These are phyloP conservation scores for Drosophila fungiperda DNA, from an alignment of 2,888 invertebrate species.

Conservation along the genomic window DNA sequence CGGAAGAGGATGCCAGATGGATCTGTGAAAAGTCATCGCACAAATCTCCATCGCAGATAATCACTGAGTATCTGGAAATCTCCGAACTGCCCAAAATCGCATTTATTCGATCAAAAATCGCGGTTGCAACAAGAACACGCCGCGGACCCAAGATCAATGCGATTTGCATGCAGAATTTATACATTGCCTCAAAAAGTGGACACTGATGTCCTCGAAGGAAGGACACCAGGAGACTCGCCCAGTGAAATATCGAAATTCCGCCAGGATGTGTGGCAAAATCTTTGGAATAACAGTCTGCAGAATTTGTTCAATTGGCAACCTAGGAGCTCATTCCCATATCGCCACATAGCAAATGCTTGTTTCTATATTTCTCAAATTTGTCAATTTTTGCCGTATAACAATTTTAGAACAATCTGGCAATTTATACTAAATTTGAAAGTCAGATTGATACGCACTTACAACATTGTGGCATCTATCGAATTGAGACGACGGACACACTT, in stretches of 20 bases:
- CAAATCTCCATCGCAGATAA: background rate
- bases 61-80: background rate
- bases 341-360: background rate
- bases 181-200: constrained; percentile 12
- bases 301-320: background rate
- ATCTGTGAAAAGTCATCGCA: background rate
- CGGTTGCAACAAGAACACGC: background rate
- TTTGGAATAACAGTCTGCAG: background rate
- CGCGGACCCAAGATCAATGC: background rate
- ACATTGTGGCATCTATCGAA: rapidly evolving
- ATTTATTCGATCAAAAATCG: background rate
- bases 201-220: background rate
- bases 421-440: background rate
- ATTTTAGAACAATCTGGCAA: background rate
- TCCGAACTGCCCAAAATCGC: background rate
- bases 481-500: too few relatives aligned
- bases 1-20: background rate
- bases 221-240: background rate
- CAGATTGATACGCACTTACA: too few relatives aligned
- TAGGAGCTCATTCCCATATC: background rate
- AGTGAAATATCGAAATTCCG: background rate
- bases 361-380: background rate
- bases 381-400: background rate
- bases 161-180: background rate
- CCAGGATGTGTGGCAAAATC: background rate